Base-by-base conservation (phyloP, 2,113 vertebrate genomes). In the Pseudopipra pipra region DNA sequence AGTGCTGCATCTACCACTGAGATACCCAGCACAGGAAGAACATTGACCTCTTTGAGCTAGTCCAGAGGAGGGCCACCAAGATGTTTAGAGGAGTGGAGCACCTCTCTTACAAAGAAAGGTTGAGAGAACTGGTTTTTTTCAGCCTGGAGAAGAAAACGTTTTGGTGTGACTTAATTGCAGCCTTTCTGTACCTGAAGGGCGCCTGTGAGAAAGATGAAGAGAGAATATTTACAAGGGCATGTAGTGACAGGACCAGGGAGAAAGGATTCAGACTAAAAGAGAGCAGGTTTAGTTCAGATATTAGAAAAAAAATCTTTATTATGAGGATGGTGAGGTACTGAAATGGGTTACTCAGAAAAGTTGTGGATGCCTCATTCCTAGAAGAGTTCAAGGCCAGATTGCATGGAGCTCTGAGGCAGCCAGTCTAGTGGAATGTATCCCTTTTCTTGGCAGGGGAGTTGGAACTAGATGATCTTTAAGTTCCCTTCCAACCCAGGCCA, bases 31-130 rank as follows among this genome's bases (percentile, higher is more conserved):
- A 52, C 22, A 8, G 37, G 22, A 66, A 74, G 12, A 61, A 18
- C 27, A 58, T n/a, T 0, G 2, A 3, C 6, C 5, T 33, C 22
- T 37, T 66, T 6, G 22, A 73, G 5, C 7, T 5, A 66, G 22
- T 44, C 15, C 52, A 52, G 44, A n/a, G 23, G 33, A 59, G 15
- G 33, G 37, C 8, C 7, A n/a, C 7, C 14, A 44, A 39, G 5
- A 39, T 30, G 3, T 39, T 89, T 74, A 44, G 44, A 52, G 19
- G 5, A 15, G 24, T 44, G 15, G 28, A 67, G 5, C 22, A 17
- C 15, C 44, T 52, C 10, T 89, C 7, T 8, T 39, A 17, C 13
- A 6, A 59, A 28, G 15, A 66, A 74, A 52, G 33, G 19, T 8
- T 66, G 6, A 59, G 18, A 52, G 9, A 74, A 28, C 2, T 59